Evolutionary conservation across 2,797 vertebrate genomes (phyloP).

Genomic region (Ctenopoma multispine): DNA sequence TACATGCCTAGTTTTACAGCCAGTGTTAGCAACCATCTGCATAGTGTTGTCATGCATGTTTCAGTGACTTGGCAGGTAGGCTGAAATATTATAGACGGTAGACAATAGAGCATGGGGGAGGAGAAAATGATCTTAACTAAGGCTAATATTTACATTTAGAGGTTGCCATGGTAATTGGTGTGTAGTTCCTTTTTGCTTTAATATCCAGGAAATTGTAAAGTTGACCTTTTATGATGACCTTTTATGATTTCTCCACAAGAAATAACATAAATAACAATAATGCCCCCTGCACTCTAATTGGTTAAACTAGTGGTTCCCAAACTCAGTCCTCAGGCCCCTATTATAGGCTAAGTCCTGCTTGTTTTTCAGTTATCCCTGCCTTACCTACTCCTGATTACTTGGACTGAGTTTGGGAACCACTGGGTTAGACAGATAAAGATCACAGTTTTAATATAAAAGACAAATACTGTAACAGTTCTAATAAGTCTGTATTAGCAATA

Average conservation of each 20-base stretch:
- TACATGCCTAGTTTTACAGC: neutral
- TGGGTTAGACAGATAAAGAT: neutral
- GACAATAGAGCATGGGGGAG: constrained; percentile 9
- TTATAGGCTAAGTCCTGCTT: too few relatives aligned
- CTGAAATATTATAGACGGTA: constrained; percentile 26
- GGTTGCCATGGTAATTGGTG: constrained; percentile 37
- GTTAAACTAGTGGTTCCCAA: too few relatives aligned
- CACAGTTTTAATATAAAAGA: neutral
- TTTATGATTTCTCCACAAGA: neutral
- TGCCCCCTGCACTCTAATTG: neutral
- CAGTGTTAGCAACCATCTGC: constrained; percentile 2
- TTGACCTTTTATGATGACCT: too few relatives aligned
- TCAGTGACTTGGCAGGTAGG: neutral
- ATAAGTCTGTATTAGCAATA: neutral
- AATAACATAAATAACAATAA: neutral
- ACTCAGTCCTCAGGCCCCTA: too few relatives aligned
- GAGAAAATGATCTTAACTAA: constrained; percentile 3
- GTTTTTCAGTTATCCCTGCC: too few relatives aligned
- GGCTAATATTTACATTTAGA: constrained; percentile 60
- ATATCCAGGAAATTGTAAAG: constrained; percentile 37
- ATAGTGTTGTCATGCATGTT: constrained; percentile 47
- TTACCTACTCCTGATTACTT: too few relatives aligned
- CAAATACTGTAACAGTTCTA: neutral
- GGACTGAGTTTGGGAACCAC: too few relatives aligned
- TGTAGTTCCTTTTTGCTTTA: constrained; percentile 26